A percentile compares a stretch with the other conserved stretches of the same genome.
Conservation (phyloP, 64 coral and sea anemone genomes). For the Acropora tenuis region DNA sequence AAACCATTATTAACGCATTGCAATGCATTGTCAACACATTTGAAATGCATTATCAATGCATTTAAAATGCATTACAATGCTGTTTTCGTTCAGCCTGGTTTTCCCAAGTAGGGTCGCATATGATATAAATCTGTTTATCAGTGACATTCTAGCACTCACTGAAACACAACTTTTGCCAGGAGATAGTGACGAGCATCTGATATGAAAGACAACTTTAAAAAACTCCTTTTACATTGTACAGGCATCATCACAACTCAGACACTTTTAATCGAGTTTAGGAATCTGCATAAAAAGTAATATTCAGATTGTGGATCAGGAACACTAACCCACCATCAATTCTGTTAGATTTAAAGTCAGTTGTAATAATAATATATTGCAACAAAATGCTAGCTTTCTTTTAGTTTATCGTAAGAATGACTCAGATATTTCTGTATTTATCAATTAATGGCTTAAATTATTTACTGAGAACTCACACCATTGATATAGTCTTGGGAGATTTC, state of each 20-base stretch:
- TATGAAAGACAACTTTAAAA: not conserved
- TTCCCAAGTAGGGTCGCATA: not conserved
- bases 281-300: conserved; percentile 34
- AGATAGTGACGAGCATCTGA: not conserved
- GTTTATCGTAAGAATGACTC: conserved; percentile 43
- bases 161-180: conserved; percentile 47
- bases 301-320: conserved; percentile 3
- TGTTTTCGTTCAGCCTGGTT: no score
- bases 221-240: conserved; percentile 37
- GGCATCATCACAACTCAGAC: conserved; percentile 36
- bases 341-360: conserved; percentile 18
- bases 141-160: conserved; percentile 7
- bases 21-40: no score
- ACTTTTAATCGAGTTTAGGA: conserved; percentile 49
- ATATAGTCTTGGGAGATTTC: conserved; percentile 22
- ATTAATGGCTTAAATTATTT: not conserved
- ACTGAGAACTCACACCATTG: conserved; percentile 27
- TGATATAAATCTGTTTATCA: not conserved
- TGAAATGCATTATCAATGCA: no score
- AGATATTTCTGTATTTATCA: conserved; percentile 25
- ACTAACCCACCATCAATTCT: conserved; percentile 26
- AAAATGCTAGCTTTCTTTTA: conserved; percentile 14
- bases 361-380: conserved; percentile 25
- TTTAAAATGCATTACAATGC: no score
- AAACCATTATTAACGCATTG: no score